Evolutionary conservation across 2,113 vertebrate genomes (phyloP), one percentile per base, ranked within the genome.

Genomic region (Pampusana beccarii): DNA sequence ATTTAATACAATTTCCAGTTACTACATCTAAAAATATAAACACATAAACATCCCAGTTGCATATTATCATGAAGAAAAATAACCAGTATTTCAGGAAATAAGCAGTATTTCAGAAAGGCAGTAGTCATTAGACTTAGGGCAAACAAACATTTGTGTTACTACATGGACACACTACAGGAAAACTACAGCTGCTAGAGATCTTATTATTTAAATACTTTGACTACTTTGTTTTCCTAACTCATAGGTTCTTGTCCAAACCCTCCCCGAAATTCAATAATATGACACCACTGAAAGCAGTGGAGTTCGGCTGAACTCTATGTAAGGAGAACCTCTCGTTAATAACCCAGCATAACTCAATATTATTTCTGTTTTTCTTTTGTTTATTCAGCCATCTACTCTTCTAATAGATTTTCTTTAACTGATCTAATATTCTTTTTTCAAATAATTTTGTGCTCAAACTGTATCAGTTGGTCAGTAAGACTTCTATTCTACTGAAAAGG

Each of bases 291-390:
- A 86, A 77, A 66, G 18, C 13, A 61, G 6, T 36, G 13, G 40
- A 79, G 11, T 74, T 78, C 65, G 40, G 1, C 2, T 11, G 10
- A 71, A 44, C 4, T 53, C 12, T 57, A 0, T 0, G 0, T 17
- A 6, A 7, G 28, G 13, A 50, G 18, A 82, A 24, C 4, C 2
- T 51, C 15, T 21, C 6, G 18, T 9, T 69, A 90, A 71, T 33
- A 78, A 56, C 5, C 2, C 36, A 89, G 51, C 3, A 20, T 5
- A 5, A 65, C 18, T 48, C 34, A 60, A 38, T 73, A 31, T 66
- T 1, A n/a, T 56, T 80, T 78, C 38, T 78, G 6, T 17, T 72
- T 77, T 79, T 67, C 5, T 64, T 67, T 42, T 75, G 13, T n/a
- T 50, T n/a, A 46, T 57, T 88, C 17, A 40, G 10, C 5, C 8